These are phyloP conservation scores for Diplodus sargus DNA, from an alignment of 2,797 vertebrate species.

Conservation along the genomic window DNA sequence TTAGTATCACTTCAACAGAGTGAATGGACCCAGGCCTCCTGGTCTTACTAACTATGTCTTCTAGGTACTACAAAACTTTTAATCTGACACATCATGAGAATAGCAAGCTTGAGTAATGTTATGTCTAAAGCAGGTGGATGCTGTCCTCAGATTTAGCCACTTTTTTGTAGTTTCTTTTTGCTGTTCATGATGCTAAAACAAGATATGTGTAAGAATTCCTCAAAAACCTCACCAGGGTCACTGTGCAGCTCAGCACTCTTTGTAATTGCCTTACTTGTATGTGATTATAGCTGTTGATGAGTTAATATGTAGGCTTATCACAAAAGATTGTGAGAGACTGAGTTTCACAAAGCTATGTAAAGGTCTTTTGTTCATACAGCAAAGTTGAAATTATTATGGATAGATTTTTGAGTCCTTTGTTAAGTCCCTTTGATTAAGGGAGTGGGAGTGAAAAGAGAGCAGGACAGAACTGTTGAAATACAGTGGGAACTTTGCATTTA, in stretches of 20 bases:
- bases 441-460: slow-evolving; percentile 35
- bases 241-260: background rate
- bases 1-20: background rate
- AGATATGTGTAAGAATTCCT: background rate
- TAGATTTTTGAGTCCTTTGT: slow-evolving; percentile 48
- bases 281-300: slow-evolving; percentile 23
- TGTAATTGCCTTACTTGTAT: slow-evolving; percentile 12
- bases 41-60: background rate
- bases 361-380: slow-evolving; percentile 42
- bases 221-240: background rate
- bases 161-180: background rate
- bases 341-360: slow-evolving; percentile 38
- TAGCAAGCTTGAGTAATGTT: background rate
- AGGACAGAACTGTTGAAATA: slow-evolving; percentile 27
- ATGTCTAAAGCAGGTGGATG: background rate
- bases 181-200: slow-evolving; percentile 10
- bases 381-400: slow-evolving; percentile 44
- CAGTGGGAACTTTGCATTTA: slow-evolving; percentile 18
- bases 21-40: background rate
- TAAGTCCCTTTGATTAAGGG: slow-evolving; percentile 35
- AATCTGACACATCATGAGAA: background rate
- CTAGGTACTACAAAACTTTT: background rate
- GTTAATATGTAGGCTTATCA: slow-evolving; percentile 52
- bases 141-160: background rate
- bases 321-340: slow-evolving; percentile 24